Conservation (phyloP, 2,113 vertebrate genomes). For the Cnemophilus loriae region DNA sequence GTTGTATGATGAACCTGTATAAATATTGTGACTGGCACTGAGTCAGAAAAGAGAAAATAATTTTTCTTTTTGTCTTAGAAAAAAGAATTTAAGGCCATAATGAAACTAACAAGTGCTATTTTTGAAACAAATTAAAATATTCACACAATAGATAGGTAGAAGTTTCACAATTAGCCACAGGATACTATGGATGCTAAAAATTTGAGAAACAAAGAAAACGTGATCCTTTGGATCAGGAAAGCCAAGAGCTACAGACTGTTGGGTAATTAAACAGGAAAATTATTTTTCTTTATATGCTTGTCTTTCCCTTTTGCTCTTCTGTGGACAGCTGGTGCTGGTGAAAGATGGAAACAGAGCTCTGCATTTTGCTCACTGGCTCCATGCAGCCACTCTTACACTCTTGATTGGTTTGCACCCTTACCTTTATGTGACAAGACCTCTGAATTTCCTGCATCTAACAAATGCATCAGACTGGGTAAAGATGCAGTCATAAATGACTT, state of each 20-base stretch:
- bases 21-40: background rate
- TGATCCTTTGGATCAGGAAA: background rate
- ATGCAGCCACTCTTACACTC: background rate
- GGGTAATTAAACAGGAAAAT: background rate
- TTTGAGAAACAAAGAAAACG: background rate
- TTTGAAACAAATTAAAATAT: background rate
- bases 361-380: background rate
- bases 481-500: background rate
- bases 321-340: background rate
- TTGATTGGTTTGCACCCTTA: background rate
- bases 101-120: background rate
- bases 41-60: background rate
- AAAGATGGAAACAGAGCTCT: background rate
- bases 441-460: background rate
- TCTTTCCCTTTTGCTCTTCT: background rate
- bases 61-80: background rate
- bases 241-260: background rate
- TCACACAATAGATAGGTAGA: background rate
- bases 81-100: background rate
- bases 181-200: background rate
- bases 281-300: background rate
- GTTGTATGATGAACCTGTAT: background rate
- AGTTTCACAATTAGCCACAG: background rate
- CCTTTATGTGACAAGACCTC: background rate
- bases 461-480: background rate